A percentile compares a stretch with the other conserved stretches of the same genome.
phyloP scores from a whole-genome alignment of 2,888 invertebrate species.

The Arctia plantaginis region DNA sequence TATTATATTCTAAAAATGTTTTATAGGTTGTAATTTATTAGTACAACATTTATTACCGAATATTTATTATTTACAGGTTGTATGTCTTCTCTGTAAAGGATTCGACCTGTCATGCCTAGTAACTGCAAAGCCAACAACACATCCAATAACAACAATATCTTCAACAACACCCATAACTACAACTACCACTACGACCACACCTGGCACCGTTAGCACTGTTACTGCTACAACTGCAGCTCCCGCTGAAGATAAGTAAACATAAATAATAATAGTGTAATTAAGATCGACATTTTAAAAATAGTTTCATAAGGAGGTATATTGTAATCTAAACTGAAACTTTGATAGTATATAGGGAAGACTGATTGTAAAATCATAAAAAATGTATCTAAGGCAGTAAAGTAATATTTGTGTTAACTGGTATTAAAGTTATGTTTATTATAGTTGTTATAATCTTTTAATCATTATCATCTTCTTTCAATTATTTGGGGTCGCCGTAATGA shows the following conservation, averaged over 20 bases:
- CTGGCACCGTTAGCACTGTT: not conserved
- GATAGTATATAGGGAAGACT: not conserved
- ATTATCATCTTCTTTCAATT: not conserved
- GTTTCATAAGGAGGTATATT: not conserved
- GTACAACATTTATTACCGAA: not conserved
- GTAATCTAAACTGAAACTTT: not conserved
- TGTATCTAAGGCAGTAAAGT: not conserved
- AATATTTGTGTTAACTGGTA: not conserved
- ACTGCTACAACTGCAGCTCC: not conserved
- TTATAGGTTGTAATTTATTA: too few relatives aligned
- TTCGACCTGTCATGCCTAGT: conserved; percentile 28
- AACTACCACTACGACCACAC: not conserved
- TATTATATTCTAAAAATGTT: too few relatives aligned
- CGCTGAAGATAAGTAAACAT: not conserved
- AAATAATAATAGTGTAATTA: not conserved
- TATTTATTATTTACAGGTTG: conserved; percentile 50
- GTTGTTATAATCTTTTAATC: too few relatives aligned
- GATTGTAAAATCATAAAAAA: not conserved
- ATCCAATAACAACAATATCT: not conserved
- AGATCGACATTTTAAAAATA: not conserved
- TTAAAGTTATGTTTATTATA: not conserved
- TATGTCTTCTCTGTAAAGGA: conserved; percentile 65
- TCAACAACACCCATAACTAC: not conserved
- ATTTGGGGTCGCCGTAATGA: not conserved
- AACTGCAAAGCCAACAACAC: not conserved